Evolutionary conservation across 2,797 vertebrate genomes (phyloP).

Genomic region (Malacoctenus gilli): DNA sequence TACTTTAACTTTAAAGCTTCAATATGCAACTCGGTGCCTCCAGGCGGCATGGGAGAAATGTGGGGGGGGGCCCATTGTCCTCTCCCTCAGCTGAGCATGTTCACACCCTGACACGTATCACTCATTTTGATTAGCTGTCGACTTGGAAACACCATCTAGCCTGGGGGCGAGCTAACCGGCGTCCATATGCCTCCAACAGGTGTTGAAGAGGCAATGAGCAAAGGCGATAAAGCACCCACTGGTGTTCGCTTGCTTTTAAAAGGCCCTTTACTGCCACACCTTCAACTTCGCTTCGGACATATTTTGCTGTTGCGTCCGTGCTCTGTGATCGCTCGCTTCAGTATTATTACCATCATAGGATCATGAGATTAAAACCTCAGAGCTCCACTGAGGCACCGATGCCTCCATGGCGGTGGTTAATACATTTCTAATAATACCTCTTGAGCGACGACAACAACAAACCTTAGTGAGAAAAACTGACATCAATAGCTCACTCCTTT

Average conservation of each 20-base stretch:
- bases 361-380: too few relatives aligned
- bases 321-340: neutral
- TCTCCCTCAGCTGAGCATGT: conserved; percentile 32
- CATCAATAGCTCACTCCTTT: too few relatives aligned
- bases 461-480: too few relatives aligned
- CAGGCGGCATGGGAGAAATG: conserved; percentile 7
- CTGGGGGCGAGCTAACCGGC: conserved; percentile 44
- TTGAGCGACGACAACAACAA: too few relatives aligned
- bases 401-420: too few relatives aligned
- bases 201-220: conserved; percentile 53
- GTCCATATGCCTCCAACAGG: conserved; percentile 50
- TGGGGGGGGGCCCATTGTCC: conserved; percentile 31
- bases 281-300: conserved; percentile 13
- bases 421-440: too few relatives aligned
- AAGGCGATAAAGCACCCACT: conserved; percentile 43
- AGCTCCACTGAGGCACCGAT: too few relatives aligned
- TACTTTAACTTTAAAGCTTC: conserved; percentile 27
- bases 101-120: conserved; percentile 46
- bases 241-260: conserved; percentile 48
- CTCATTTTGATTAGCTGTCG: conserved; percentile 63
- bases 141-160: conserved; percentile 38
- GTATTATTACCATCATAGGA: too few relatives aligned
- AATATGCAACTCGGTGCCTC: conserved; percentile 14
- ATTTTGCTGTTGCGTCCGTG: too few relatives aligned
- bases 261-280: conserved; percentile 29